phyloP scores from a whole-genome alignment of 2,888 invertebrate genomes.

The Idaea straminata region DNA sequence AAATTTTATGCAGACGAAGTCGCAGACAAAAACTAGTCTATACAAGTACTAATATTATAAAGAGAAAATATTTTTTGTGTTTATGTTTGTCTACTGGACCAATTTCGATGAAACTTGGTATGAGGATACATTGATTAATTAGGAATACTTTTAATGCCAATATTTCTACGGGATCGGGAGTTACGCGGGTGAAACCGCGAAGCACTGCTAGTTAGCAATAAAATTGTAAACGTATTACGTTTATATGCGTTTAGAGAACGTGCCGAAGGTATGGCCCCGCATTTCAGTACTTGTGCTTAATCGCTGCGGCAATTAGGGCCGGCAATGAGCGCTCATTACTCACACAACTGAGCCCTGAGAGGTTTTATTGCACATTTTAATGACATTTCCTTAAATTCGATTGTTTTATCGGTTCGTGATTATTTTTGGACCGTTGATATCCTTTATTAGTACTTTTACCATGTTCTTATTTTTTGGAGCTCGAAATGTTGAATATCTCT shows the following conservation, averaged over 20 bases:
- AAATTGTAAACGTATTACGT: neutral
- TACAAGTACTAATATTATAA: too few relatives aligned
- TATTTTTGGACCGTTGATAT: neutral
- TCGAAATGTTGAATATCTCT: too few relatives aligned
- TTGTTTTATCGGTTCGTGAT: conserved; percentile 2
- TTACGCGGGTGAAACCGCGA: neutral
- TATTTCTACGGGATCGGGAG: neutral
- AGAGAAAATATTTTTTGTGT: too few relatives aligned
- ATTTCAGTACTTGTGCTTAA: conserved; percentile 40
- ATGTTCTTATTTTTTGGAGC: too few relatives aligned
- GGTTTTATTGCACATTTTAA: neutral
- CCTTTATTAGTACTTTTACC: too few relatives aligned
- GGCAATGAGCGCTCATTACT: conserved; percentile 26
- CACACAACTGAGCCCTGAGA: conserved; percentile 12
- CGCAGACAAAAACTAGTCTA: too few relatives aligned
- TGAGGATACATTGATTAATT: too few relatives aligned
- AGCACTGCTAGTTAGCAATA: neutral
- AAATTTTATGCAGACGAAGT: too few relatives aligned
- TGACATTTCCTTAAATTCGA: conserved; percentile 3
- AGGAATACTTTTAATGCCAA: too few relatives aligned
- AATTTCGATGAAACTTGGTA: too few relatives aligned
- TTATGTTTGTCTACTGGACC: too few relatives aligned
- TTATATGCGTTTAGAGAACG: neutral
- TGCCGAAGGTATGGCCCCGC: conserved; percentile 16
- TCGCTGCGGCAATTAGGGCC: conserved; percentile 43